Evolutionary conservation across 2,888 invertebrate species (phyloP), one percentile per base, ranked within the genome.

Genomic region (Meteorus cinctellus): DNA sequence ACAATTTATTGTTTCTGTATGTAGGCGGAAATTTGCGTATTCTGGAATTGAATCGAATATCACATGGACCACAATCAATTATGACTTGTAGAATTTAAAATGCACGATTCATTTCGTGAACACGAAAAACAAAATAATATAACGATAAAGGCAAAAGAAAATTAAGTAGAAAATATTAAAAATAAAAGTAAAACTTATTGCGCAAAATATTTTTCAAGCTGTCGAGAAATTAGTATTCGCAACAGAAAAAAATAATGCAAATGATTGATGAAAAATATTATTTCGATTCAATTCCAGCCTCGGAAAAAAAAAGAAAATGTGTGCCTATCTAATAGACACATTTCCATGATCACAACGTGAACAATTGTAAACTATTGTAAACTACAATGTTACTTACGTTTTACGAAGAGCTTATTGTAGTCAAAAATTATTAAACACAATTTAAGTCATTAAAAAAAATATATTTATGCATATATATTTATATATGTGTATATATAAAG

Each of bases 371-470:
- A 89, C 88, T 88, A 89, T 84, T 89, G 89, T 89, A 89, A 89
- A 88, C 88, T 89, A 89, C 87, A 86, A 89, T 89, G 89, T 89
- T 89, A 89, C 87, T 81, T 89, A 89, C 88, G 89, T 89, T 89
- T 89, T 89, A 89, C 85, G 86, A 89, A 89, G 89, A 89, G 89
- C 89, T 89, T 89, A 89, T 86, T 88, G 89, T 89, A 89, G 89
- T 87, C 85, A 84, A 88, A 85, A 85, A 88, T 85, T 87, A 89
- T 88, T 88, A 87, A 87, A 87, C 85, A 86, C 86, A 83, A 86
- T 86, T 85, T 86, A 83, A 85, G 83, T 84, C 83, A 80, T 85
- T 83, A 82, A 82, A 78, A 78, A 65, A 55, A n/a, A 45, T 14
- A 45, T 45, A 45, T 45, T 8, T 45, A 45, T 45, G 3, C 16